Base-by-base conservation (phyloP, 2,797 vertebrate genomes). In the Lacerta viridis region DNA sequence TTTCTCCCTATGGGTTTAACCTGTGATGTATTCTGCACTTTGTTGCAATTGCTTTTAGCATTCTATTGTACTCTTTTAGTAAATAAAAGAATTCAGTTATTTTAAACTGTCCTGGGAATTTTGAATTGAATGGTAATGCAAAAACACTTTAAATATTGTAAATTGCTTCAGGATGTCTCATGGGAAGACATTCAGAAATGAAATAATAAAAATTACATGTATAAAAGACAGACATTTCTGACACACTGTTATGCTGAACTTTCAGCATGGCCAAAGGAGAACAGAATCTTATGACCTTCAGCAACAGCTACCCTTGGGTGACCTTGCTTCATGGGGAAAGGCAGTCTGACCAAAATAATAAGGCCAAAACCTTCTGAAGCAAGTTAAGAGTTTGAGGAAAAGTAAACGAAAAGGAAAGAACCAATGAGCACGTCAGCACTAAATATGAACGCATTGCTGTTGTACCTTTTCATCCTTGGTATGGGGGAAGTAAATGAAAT, bases 401-500 rank as follows among this genome's bases (percentile, higher is more conserved):
- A 29, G 27, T 15, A 36, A 69, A 69, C 6, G 80, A 79, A 27
- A 29, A 75, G 41, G 29, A 20, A 93, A 33, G 20, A 43, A 71
- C 7, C 72, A 66, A 27, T 69, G 50, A 43, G 4, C 43, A 85
- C 61, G n/a, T 71, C 59, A 27, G n/a, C 0, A 1, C 0, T 15
- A 7, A 84, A 29, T 0, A 0, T 27, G 86, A n/a, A 59, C 61
- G 66, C 64, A 36, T 0, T 0, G 39, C 0, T 0, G 87, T 68
- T 82, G 39, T 96, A 97, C 97, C 96, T 5, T 1, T 18, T 96
- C 15, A 0, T 93, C 83, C 87, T 93, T 91, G 64, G 18, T 84
- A 93, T 99, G 98, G 33, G 98, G 98, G 83, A 99, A 99, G 90
- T 99, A 99, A 94, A 99, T 99, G 96, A 99, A 99, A 93, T 98